Conservation (phyloP, 2,888 invertebrate species). For the Ophioninae sp. region DNA sequence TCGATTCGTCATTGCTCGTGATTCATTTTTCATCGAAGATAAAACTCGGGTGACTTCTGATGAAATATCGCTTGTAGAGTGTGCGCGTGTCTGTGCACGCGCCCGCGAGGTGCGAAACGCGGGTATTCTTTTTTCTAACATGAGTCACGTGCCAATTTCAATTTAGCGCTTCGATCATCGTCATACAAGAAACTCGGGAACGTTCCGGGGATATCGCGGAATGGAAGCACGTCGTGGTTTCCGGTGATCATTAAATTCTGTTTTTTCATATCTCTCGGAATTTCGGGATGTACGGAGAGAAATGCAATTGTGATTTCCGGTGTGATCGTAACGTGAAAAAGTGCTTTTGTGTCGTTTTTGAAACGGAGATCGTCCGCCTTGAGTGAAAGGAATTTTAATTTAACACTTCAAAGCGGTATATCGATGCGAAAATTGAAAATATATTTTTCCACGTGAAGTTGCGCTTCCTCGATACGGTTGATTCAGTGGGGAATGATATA, state of each 20-base stretch:
- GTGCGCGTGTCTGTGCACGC: not conserved
- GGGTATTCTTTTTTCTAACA: not conserved
- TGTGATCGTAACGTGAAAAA: too few species aligned
- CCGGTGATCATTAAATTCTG: not conserved
- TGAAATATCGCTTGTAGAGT: not conserved
- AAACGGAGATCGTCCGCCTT: too few species aligned
- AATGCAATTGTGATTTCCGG: not conserved
- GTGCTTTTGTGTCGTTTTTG: too few species aligned
- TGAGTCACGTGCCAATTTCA: not conserved
- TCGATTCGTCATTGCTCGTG: slow-evolving; percentile 44
- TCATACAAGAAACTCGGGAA: not conserved
- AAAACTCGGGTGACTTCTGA: not conserved
- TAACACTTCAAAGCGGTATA: too few species aligned
- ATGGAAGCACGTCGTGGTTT: not conserved
- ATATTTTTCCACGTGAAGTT: too few species aligned
- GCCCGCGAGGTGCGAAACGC: not conserved
- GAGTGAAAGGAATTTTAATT: too few species aligned
- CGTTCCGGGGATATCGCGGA: not conserved
- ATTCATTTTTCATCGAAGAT: slow-evolving; percentile 40
- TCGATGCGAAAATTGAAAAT: too few species aligned
- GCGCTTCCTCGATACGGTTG: too few species aligned
- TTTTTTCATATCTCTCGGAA: not conserved
- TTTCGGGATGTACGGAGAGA: not conserved
- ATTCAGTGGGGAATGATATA: too few species aligned
- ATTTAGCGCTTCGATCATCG: not conserved